Conservation (phyloP, 64 coral and sea anemone genomes). For the Montipora sp. region DNA sequence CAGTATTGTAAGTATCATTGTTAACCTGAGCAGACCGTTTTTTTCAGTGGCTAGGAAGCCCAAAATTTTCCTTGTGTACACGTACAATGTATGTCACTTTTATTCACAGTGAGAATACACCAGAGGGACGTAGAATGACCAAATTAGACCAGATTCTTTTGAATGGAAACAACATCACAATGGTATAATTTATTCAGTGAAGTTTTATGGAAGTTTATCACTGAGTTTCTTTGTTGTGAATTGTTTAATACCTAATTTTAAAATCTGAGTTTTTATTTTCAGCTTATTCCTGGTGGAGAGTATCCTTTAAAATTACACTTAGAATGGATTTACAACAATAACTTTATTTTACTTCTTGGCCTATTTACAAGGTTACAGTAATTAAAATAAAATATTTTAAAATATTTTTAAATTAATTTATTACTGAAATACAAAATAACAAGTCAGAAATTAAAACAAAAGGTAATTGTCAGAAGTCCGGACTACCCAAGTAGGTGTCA, state of each 20-base stretch:
- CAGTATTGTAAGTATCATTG: slow-evolving; percentile 87
- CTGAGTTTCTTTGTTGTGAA: neutral
- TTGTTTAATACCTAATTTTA: neutral
- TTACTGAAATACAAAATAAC: no score
- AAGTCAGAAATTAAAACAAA: no score
- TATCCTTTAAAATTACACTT: slow-evolving; percentile 74
- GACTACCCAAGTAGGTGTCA: no score
- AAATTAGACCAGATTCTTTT: slow-evolving; percentile 97
- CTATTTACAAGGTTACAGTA: no score
- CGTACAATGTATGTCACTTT: neutral
- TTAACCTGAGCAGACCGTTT: no score
- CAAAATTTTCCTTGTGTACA: neutral
- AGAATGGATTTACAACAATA: no score
- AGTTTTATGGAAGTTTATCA: neutral
- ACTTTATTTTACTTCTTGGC: no score
- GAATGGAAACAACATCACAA: slow-evolving; percentile 99
- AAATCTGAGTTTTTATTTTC: slow-evolving; percentile 30
- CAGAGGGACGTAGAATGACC: slow-evolving; percentile 93
- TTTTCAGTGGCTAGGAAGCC: no score
- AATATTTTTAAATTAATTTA: no score
- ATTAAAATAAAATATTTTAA: no score
- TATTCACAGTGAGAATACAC: slow-evolving; percentile 88
- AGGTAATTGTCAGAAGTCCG: no score
- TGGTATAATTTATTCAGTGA: slow-evolving; percentile 45
- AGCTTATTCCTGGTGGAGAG: slow-evolving; percentile 99